Evolutionary conservation across 2,888 invertebrate genomes (phyloP).

Genomic region (Macrosiphum euphorbiae): DNA sequence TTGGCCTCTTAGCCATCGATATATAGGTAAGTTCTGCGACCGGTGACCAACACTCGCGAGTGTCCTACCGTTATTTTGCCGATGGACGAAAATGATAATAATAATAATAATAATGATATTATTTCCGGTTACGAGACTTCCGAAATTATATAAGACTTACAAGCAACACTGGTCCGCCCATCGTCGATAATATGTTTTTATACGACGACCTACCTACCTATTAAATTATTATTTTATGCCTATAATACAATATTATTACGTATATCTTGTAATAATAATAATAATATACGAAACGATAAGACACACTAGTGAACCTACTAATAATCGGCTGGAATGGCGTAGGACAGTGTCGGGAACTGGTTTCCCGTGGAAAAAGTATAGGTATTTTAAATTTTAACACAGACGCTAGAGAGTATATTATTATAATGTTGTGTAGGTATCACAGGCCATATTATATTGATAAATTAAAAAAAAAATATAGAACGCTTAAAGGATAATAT

Average conservation of each 20-base stretch:
- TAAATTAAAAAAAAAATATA: too few relatives aligned
- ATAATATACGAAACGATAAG: too few relatives aligned
- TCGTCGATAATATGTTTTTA: background rate
- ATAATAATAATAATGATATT: background rate
- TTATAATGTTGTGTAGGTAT: too few relatives aligned
- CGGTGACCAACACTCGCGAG: background rate
- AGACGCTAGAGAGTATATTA: background rate
- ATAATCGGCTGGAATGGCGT: constrained; percentile 17
- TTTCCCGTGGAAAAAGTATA: constrained; percentile 3
- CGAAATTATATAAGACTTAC: background rate
- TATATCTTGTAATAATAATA: background rate
- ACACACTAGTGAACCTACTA: background rate
- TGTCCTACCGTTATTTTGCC: background rate
- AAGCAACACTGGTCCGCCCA: constrained; percentile 38
- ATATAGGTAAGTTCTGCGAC: background rate
- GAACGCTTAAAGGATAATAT: too few relatives aligned
- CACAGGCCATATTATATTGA: too few relatives aligned
- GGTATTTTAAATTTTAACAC: too few relatives aligned
- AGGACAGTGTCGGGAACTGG: constrained; percentile 36
- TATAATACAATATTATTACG: too few relatives aligned
- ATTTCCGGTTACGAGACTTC: constrained; percentile 8
- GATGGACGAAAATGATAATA: background rate
- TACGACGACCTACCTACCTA: background rate
- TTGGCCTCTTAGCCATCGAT: too few relatives aligned
- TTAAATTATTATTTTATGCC: background rate